phyloP scores from a whole-genome alignment of 2,113 vertebrate species.

The Chionomys nivalis region DNA sequence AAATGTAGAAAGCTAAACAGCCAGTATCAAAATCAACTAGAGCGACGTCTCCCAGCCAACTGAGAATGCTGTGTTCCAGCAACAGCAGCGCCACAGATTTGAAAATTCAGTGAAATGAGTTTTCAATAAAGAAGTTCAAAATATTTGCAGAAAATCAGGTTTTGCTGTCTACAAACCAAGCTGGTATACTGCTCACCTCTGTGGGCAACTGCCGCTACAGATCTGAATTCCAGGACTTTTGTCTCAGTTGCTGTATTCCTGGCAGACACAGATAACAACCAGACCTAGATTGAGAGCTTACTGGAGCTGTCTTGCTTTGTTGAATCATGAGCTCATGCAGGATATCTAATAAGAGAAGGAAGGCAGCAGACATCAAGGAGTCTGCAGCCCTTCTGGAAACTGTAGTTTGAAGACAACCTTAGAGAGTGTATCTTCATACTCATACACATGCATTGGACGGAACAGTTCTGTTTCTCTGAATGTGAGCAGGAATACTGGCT shows the following conservation, averaged over 20 bases:
- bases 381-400: conserved; percentile 35
- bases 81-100: not conserved
- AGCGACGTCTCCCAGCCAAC: not conserved
- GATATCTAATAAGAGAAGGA: conserved; percentile 49
- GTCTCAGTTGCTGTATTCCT: conserved; percentile 57
- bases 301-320: not conserved
- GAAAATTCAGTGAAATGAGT: conserved; percentile 11
- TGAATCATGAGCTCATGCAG: conserved; percentile 38
- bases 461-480: not conserved
- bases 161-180: not conserved
- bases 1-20: not conserved
- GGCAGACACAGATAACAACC: conserved; percentile 34
- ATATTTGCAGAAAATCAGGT: not conserved
- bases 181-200: not conserved
- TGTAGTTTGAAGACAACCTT: conserved; percentile 4
- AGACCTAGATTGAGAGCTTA: conserved; percentile 25
- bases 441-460: not conserved
- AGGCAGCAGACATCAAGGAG: not conserved
- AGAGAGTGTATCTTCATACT: not conserved
- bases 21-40: not conserved
- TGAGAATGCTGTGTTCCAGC: not conserved
- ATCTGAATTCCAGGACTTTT: conserved; percentile 33
- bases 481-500: not conserved
- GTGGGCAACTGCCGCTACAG: not conserved
- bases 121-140: not conserved